Evolutionary conservation across 2,113 vertebrate genomes (phyloP), one percentile per base, ranked within the genome.

Genomic region (Oenanthe oenanthe): DNA sequence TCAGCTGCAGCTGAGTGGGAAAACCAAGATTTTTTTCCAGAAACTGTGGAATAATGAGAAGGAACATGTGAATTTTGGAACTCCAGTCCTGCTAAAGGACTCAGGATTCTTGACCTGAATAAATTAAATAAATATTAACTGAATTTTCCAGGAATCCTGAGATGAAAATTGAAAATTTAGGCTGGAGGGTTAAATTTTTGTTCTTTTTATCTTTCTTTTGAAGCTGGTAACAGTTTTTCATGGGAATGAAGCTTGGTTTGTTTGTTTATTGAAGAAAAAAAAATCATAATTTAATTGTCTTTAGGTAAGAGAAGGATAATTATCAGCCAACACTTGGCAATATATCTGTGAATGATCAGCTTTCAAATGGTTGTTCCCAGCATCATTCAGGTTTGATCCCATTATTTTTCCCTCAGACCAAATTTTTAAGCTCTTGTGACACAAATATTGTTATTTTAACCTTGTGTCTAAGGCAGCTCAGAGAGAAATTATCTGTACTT

Each of bases 101-200:
- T 92, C 61, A 53, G 63, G 14, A 17, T 13, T 67, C 62, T 48
- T 74, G 50, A 81, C 36, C 18, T 56, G 48, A 87, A 53, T 53
- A 53, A 88, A 85, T 85, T 36, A 57, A 66, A 47, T 40, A 17
- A 53, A 34, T 66, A 68, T 76, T 57, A 84, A 82, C 32, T 42
- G 51, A n/a, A 85, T 42, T 91, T 88, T 85, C 74, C 74, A 88
- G 74, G 78, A 92, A 92, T 79, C 19, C 32, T 51, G 36, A 67
- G 28, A 31, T 31, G 32, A 48, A 73, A 57, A 4, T 34, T 54
- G 10, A 36, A 36, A 36, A 36, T 91, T 85, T 15, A 77, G 5
- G 6, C 8, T 62, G 28, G 9, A 4, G 7, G 3, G 2, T 47
- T 34, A 22, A 8, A 2, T 0, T n/a, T 65, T 43, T 58, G 2